phyloP scores from a whole-genome alignment of 2,888 invertebrate genomes.

The Emmelina monodactyla region DNA sequence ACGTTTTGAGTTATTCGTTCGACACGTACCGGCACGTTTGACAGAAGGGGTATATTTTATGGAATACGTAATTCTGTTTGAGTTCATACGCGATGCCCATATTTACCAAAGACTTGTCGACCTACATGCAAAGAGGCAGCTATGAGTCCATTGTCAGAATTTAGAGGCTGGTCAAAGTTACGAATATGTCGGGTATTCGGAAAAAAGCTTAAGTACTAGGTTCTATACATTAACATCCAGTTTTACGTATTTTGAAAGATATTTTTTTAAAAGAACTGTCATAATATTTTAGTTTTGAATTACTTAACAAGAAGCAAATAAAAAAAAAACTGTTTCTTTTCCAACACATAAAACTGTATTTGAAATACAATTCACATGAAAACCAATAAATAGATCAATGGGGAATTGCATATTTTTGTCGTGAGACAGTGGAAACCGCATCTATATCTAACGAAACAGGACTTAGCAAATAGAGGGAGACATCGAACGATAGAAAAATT shows the following conservation, averaged over 20 bases:
- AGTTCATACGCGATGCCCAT: conserved; percentile 66
- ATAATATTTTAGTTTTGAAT: background rate
- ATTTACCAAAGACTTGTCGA: conserved; percentile 43
- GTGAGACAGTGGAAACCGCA: conserved; percentile 30
- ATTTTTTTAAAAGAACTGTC: background rate
- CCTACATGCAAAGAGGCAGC: conserved; percentile 36
- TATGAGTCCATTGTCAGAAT: conserved; percentile 20
- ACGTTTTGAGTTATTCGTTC: background rate
- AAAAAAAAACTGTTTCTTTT: too few species aligned
- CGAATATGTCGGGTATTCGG: too few species aligned
- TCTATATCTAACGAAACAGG: conserved; percentile 57
- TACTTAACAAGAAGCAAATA: too few species aligned
- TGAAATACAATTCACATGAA: background rate
- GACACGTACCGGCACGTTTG: conserved; percentile 36
- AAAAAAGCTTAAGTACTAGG: too few species aligned
- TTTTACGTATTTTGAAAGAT: background rate
- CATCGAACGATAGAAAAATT: conserved; percentile 57
- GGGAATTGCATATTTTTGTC: background rate
- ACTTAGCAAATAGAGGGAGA: conserved; percentile 63
- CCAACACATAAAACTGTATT: background rate
- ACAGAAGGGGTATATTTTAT: conserved; percentile 62
- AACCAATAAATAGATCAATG: background rate
- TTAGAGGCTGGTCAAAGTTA: too few species aligned
- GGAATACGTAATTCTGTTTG: conserved; percentile 66
- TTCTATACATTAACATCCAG: background rate